These are phyloP conservation scores for Rhagoletis pomonella DNA, from an alignment of 1,140 invertebrate species.

Conservation along the genomic window DNA sequence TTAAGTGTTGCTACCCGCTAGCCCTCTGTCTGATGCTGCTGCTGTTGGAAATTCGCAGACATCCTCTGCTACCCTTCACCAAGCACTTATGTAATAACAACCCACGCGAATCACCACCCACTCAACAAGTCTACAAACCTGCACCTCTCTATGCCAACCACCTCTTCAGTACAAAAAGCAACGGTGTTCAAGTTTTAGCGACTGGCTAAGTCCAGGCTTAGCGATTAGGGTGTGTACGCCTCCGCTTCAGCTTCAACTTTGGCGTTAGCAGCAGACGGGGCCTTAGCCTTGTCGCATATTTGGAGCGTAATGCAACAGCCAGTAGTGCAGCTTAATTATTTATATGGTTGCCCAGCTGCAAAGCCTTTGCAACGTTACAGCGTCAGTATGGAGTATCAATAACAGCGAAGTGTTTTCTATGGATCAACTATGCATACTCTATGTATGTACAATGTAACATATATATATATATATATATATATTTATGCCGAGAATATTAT, in stretches of 20 bases:
- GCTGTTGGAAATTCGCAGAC: constrained; percentile 40
- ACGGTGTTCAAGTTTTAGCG: constrained; percentile 23
- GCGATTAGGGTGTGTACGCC: not conserved
- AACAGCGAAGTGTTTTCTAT: not conserved
- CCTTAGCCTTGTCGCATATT: constrained; percentile 39
- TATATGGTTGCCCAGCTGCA: constrained; percentile 35
- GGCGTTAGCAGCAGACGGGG: not conserved
- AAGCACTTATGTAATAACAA: not conserved
- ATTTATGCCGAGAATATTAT: not conserved
- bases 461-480: too few species aligned
- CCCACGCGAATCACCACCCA: constrained; percentile 11
- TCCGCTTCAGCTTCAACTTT: not conserved
- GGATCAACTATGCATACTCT: constrained; percentile 4
- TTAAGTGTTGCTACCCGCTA: constrained; percentile 29
- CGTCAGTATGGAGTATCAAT: constrained; percentile 15
- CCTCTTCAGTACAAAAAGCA: not conserved
- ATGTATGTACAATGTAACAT: too few species aligned
- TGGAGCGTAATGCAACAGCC: constrained; percentile 35
- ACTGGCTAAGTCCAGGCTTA: not conserved
- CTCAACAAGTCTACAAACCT: not conserved
- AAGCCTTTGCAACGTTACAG: not conserved
- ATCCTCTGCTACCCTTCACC: not conserved
- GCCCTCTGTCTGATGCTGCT: not conserved
- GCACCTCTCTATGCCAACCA: not conserved
- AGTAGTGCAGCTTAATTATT: constrained; percentile 26